These are phyloP conservation scores for Rhabdornis inornatus DNA, from an alignment of 2,113 vertebrate genomes.

Conservation along the genomic window DNA sequence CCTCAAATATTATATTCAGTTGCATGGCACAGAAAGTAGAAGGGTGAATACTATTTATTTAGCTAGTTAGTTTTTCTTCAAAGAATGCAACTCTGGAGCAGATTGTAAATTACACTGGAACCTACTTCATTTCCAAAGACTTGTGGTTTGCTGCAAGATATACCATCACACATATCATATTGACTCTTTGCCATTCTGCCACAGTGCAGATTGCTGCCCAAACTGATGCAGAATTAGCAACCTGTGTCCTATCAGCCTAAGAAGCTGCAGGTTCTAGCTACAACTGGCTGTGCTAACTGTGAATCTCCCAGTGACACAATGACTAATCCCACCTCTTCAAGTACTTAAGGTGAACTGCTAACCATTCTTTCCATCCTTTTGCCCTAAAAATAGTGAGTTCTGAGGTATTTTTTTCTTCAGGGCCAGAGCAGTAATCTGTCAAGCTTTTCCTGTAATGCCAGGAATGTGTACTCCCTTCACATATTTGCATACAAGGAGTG, in stretches of 20 bases:
- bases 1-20: background rate
- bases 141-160: background rate
- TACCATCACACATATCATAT: background rate
- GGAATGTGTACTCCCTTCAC: background rate
- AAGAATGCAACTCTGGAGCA: background rate
- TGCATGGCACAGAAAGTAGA: background rate
- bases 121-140: background rate
- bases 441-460: background rate
- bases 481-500: background rate
- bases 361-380: background rate
- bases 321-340: background rate
- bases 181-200: background rate
- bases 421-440: background rate
- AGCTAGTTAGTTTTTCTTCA: too few relatives aligned
- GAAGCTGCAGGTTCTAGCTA: background rate
- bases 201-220: background rate
- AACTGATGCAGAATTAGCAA: background rate
- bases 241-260: background rate
- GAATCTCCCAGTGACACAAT: background rate
- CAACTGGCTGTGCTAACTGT: background rate
- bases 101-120: background rate
- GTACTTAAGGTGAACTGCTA: background rate
- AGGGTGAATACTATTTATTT: background rate
- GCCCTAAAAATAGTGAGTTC: background rate
- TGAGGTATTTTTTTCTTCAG: background rate